A percentile compares a stretch with the other conserved stretches of the same genome.
Evolutionary conservation across 53 echinoderm and acorn worm genomes (phyloP).

Genomic region (Hippasteria phrygiana): DNA sequence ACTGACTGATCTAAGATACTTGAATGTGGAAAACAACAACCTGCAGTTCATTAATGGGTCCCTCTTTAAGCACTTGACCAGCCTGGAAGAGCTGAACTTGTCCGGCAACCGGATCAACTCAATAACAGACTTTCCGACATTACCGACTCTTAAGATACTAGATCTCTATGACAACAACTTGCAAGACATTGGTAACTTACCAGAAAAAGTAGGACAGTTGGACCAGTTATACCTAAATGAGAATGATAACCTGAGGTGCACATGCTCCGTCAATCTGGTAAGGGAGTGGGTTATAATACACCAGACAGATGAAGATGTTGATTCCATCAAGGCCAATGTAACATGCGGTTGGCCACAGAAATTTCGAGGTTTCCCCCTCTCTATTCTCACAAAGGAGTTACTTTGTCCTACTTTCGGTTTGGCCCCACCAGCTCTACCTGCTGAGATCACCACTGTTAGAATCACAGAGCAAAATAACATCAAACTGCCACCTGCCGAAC

Average conservation of each 20-base stretch:
- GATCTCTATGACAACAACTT: constrained; percentile 48
- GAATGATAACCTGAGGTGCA: constrained; percentile 49
- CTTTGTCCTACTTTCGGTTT: constrained; percentile 10
- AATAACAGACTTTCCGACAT: not conserved
- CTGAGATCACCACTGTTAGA: not conserved
- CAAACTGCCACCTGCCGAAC: not conserved
- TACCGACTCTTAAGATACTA: constrained; percentile 24
- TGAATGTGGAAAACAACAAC: constrained; percentile 69
- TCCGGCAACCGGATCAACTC: constrained; percentile 63
- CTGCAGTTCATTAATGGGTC: constrained; percentile 40
- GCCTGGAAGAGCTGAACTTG: constrained; percentile 48
- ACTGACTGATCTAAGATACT: constrained; percentile 52
- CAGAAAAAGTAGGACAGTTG: not conserved
- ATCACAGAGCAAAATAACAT: not conserved
- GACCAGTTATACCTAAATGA: constrained; percentile 28
- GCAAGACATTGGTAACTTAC: not conserved
- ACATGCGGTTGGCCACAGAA: constrained; percentile 20
- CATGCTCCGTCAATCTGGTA: constrained; percentile 26
- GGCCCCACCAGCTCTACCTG: not conserved
- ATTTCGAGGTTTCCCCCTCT: not conserved
- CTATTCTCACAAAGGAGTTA: not conserved
- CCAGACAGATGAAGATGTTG: not conserved
- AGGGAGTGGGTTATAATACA: constrained; percentile 11
- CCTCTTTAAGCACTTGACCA: constrained; percentile 25
- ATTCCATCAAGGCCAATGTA: not conserved